Evolutionary conservation across 2,113 vertebrate species (phyloP), one percentile per base, ranked within the genome.

Genomic region (Myocastor coypus): DNA sequence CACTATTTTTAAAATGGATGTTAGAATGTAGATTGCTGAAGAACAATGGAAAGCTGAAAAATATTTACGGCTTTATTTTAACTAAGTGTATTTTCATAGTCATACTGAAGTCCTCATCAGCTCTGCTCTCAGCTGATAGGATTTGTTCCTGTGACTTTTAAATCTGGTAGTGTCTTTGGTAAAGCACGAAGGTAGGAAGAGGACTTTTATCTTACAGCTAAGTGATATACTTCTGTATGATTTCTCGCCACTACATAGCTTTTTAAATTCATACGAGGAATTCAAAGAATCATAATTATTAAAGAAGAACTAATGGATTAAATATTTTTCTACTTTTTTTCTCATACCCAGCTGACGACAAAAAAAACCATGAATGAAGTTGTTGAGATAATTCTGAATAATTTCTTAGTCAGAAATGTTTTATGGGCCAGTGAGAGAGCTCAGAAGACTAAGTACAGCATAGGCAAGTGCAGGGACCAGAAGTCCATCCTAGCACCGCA

Each of bases 251-350:
- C 55, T 68, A 52, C 63, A 52, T 61, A 82, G 1, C 28, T n/a
- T 78, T 85, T 46, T 52, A 57, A 55, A 32, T 83, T 78, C 92
- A 68, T 73, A 57, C 63, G 7, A 93, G 7, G 0, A 30, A 7
- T 86, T 10, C 69, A 63, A 2, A 86, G 28, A 81, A 75, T 89
- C 13, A 64, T 0, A 55, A 57, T 88, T 89, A 68, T 59, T 12
- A 96, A 82, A 82, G 40, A 94, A 83, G 32, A 14, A 16, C 66
- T 75, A 69, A n/a, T 86, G 8, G 0, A 0, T 81, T 94, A 92
- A 88, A 80, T 52, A 59, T 22, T 86, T 94, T 96, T 84, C 13
- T 82, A 71, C 17, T 63, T 3, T 93, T 93, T 91, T 5, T 94
- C 1, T 92, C 16, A 52, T 71, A 81, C 55, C 1, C 6, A 69